phyloP scores from a whole-genome alignment of 2,113 vertebrate genomes.

The Dasyprocta punctata region DNA sequence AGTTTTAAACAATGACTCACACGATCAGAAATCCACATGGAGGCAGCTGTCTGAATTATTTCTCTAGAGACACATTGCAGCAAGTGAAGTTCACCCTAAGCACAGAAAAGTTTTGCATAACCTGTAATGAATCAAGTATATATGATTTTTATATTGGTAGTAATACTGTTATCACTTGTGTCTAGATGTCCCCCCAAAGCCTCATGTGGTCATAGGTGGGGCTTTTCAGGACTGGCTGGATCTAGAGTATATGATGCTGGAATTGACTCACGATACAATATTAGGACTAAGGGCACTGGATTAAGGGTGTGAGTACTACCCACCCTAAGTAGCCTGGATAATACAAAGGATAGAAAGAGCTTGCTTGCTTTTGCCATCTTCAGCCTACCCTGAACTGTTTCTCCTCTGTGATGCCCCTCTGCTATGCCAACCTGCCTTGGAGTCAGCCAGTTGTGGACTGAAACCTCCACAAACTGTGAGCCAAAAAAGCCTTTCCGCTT shows the following conservation, averaged over 20 bases:
- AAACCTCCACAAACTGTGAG: not conserved
- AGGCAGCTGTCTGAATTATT: slow-evolving; percentile 44
- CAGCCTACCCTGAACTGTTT: not conserved
- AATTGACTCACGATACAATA: no score
- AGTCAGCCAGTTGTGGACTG: not conserved
- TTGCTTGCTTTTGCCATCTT: not conserved
- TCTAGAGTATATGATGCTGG: not conserved
- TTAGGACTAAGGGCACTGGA: not conserved
- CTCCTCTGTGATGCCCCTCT: not conserved
- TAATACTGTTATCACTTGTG: not conserved
- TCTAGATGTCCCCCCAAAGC: not conserved
- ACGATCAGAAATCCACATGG: slow-evolving; percentile 58
- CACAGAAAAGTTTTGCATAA: not conserved
- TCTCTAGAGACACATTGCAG: not conserved
- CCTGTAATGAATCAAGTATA: not conserved
- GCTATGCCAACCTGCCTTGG: not conserved
- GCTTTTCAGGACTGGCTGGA: not conserved
- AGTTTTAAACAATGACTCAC: slow-evolving; percentile 65
- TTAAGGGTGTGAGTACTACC: not conserved
- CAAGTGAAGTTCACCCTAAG: not conserved
- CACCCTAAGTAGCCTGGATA: not conserved
- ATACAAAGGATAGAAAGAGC: not conserved
- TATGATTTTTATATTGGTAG: not conserved
- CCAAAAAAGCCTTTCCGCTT: not conserved
- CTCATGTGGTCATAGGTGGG: not conserved